phyloP scores from a whole-genome alignment of 2,888 invertebrate genomes.

The Drosophila meridiana region DNA sequence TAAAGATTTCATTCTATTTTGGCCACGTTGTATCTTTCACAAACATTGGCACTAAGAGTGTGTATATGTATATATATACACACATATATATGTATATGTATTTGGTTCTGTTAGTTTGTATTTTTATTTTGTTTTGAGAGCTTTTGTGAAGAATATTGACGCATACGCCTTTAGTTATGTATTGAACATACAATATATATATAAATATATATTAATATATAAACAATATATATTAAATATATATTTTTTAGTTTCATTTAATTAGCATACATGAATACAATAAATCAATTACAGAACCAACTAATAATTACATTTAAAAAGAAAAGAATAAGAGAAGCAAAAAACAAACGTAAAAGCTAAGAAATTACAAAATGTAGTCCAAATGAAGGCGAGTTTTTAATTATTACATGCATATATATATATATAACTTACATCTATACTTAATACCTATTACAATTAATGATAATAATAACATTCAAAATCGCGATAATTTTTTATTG shows the following conservation, averaged over 20 bases:
- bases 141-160: conserved; percentile 45
- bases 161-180: conserved; percentile 63
- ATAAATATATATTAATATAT: conserved; percentile 5
- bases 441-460: conserved; percentile 49
- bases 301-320: conserved; percentile 26
- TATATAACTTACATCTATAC: conserved; percentile 49
- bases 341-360: not conserved
- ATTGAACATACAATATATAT: conserved; percentile 56
- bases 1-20: conserved; percentile 37
- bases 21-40: conserved; percentile 44
- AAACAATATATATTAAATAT: conserved; percentile 8
- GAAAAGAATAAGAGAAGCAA: not conserved
- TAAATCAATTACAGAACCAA: conserved; percentile 2
- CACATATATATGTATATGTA: conserved; percentile 1
- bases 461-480: conserved; percentile 52
- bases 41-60: conserved; percentile 20
- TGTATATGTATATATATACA: not conserved
- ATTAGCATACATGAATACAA: conserved; percentile 30
- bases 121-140: conserved; percentile 7
- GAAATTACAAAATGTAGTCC: conserved; percentile 37
- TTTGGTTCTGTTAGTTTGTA: conserved; percentile 16
- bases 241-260: conserved; percentile 30
- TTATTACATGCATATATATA: conserved; percentile 54
- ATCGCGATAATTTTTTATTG: conserved; percentile 57
- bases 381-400: conserved; percentile 49